Conservation (phyloP, 1,140 invertebrate species). For the Trachymyrmex cornetzi region DNA sequence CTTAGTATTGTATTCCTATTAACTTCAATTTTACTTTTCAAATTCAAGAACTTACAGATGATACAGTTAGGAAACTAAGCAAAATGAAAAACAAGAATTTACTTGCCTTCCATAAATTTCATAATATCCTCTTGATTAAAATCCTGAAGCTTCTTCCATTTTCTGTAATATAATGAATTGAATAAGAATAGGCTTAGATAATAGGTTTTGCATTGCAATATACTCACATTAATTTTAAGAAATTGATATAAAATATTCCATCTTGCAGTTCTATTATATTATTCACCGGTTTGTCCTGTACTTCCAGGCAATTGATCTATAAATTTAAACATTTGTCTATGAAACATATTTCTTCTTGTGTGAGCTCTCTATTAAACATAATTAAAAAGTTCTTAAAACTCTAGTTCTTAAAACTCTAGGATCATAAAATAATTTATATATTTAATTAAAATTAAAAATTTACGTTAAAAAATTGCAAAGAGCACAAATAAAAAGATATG, state of each 20-base stretch:
- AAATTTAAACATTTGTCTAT: constrained; percentile 35
- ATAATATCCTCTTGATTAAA: constrained; percentile 41
- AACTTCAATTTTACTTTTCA: background rate
- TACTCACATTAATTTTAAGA: constrained; percentile 74
- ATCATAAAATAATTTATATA: background rate
- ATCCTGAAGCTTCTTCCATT: constrained; percentile 42
- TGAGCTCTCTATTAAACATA: background rate
- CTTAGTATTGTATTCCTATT: background rate
- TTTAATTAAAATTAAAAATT: background rate
- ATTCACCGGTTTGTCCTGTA: constrained; percentile 43
- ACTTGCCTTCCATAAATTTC: constrained; percentile 42
- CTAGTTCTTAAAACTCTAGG: background rate
- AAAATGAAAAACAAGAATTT: constrained; percentile 14
- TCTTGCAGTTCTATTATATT: constrained; percentile 72
- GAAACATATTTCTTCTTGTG: background rate
- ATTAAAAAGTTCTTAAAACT: background rate
- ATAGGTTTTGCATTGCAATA: background rate
- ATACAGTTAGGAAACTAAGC: background rate
- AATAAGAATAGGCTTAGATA: background rate
- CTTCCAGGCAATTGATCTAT: constrained; percentile 68
- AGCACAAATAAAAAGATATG: background rate
- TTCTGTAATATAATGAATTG: constrained; percentile 51
- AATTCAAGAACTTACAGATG: background rate
- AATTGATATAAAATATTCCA: constrained; percentile 71
- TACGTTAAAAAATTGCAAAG: background rate